phyloP scores from a whole-genome alignment of 2,113 vertebrate genomes.

The Numida meleagris region DNA sequence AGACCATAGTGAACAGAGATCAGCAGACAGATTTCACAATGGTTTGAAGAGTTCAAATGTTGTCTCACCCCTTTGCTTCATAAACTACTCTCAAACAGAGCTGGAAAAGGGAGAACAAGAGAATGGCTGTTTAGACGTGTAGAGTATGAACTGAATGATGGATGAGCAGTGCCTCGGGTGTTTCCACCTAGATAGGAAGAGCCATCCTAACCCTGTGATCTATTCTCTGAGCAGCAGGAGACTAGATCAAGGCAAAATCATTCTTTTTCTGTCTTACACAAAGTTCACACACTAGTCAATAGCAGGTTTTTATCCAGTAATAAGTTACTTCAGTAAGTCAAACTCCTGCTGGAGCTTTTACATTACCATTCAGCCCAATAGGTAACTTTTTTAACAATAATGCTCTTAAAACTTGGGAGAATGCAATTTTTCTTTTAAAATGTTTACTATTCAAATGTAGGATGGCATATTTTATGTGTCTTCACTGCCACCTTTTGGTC shows the following conservation, averaged over 20 bases:
- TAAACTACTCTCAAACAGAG: neutral
- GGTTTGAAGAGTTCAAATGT: neutral
- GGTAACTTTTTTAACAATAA: neutral
- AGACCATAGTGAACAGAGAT: neutral
- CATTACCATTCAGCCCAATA: neutral
- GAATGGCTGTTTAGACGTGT: neutral
- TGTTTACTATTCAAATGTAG: neutral
- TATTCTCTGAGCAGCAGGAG: neutral
- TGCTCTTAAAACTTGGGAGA: neutral
- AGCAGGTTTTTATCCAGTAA: neutral
- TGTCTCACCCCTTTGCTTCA: neutral
- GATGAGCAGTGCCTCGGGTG: neutral
- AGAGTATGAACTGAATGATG: neutral
- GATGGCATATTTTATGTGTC: neutral
- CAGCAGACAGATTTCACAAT: neutral
- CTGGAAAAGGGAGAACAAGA: neutral
- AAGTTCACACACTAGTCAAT: neutral
- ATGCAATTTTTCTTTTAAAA: neutral
- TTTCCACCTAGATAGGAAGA: neutral
- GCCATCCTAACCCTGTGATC: neutral
- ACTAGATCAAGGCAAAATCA: neutral
- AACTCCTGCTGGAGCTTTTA: neutral
- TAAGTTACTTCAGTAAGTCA: neutral
- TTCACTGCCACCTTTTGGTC: slow-evolving; percentile 66
- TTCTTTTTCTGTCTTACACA: neutral